These are phyloP conservation scores for Megaptera novaeangliae DNA, from an alignment of 2,113 vertebrate species.

Conservation along the genomic window DNA sequence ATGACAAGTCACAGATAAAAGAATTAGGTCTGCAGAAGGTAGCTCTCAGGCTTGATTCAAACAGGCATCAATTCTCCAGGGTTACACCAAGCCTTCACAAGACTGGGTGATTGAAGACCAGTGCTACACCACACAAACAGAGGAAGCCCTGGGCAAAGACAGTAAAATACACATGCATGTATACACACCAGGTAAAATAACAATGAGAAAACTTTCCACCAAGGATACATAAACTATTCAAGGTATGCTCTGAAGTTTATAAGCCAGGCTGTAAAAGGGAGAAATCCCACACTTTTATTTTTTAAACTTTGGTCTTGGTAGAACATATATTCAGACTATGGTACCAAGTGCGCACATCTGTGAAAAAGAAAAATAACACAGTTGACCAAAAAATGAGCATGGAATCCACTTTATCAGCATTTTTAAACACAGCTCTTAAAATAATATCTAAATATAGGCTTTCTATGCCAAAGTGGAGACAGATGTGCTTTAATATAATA, in stretches of 20 bases:
- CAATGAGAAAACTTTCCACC: neutral
- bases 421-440: conserved; percentile 81
- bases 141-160: neutral
- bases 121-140: neutral
- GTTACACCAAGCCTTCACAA: neutral
- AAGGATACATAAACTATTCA: neutral
- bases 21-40: neutral
- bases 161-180: neutral
- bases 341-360: conserved; percentile 45
- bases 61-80: neutral
- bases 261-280: neutral
- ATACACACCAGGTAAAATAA: neutral
- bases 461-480: conserved; percentile 77
- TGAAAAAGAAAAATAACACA: conserved; percentile 59
- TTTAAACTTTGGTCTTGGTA: neutral
- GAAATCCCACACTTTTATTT: neutral
- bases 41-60: neutral
- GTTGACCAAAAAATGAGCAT: conserved; percentile 43
- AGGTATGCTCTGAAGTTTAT: neutral
- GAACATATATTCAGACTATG: conserved; percentile 9
- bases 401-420: conserved; percentile 82
- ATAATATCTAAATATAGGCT: conserved; percentile 80
- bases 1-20: neutral
- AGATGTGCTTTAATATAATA: conserved; percentile 81
- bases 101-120: neutral